These are phyloP conservation scores for Lindbergichthys nudifrons DNA, from an alignment of 2,797 vertebrate genomes.

Conservation along the genomic window DNA sequence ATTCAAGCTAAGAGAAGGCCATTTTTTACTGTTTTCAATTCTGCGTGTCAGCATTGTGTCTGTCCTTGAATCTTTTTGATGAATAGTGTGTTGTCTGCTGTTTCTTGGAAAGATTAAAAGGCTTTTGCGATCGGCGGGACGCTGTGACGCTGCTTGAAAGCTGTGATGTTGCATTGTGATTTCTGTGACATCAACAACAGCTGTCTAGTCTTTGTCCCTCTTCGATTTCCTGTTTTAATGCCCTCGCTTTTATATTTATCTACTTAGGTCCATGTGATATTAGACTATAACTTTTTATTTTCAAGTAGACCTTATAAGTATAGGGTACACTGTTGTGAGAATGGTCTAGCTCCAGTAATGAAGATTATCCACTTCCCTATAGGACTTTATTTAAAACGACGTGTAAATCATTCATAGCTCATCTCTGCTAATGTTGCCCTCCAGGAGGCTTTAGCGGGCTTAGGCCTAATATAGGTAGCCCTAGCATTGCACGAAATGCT, in stretches of 20 bases:
- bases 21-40: conserved; percentile 80
- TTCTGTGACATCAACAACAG: background rate
- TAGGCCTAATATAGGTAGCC: background rate
- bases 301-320: background rate
- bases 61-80: conserved; percentile 57
- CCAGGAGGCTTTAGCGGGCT: background rate
- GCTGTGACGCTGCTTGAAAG: background rate
- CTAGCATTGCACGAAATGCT: background rate
- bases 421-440: background rate
- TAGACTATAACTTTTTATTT: background rate
- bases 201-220: background rate
- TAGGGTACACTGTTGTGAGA: background rate
- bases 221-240: background rate
- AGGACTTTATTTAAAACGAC: background rate
- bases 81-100: conserved; percentile 60
- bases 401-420: background rate
- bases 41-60: conserved; percentile 80
- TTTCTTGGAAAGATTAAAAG: conserved; percentile 48
- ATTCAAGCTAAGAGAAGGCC: conserved; percentile 69
- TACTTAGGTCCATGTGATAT: background rate
- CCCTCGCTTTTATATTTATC: background rate
- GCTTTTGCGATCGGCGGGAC: background rate
- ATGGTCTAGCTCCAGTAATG: no score
- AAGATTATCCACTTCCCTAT: no score
- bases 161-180: background rate